A percentile compares a stretch with the other conserved stretches of the same genome.
Conservation (phyloP, 1,140 invertebrate species). For the Saxidomus purpurata region DNA sequence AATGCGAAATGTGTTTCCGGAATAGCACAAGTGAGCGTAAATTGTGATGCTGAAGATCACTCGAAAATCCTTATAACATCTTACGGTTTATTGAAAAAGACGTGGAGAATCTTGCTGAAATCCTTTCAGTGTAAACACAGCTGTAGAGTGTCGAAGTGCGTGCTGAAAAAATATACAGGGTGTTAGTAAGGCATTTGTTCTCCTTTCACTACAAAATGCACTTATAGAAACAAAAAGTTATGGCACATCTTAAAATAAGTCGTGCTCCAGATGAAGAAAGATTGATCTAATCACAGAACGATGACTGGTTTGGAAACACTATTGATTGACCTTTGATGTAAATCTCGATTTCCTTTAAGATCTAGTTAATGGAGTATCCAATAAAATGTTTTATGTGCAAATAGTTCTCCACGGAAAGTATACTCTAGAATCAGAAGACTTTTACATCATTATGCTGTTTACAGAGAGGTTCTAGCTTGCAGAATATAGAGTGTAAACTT, state of each 20-base stretch:
- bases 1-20: constrained; percentile 33
- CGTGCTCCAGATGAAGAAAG: too few relatives aligned
- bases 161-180: not conserved
- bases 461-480: not conserved
- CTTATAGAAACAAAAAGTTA: too few relatives aligned
- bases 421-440: not conserved
- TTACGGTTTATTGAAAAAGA: not conserved
- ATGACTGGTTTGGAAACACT: not conserved
- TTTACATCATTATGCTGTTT: not conserved
- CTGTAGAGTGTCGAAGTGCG: not conserved
- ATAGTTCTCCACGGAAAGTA: not conserved
- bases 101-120: not conserved
- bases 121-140: not conserved
- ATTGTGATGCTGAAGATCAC: not conserved
- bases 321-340: not conserved
- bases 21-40: not conserved
- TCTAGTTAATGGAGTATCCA: not conserved
- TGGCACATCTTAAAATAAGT: too few relatives aligned
- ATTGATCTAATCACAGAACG: too few relatives aligned
- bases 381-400: not conserved
- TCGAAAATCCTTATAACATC: constrained; percentile 20
- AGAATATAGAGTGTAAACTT: not conserved
- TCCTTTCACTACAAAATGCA: not conserved
- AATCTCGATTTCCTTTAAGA: not conserved
- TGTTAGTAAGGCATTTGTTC: not conserved